These are phyloP conservation scores for Helogale parvula DNA, from an alignment of 2,113 vertebrate species.

Conservation along the genomic window DNA sequence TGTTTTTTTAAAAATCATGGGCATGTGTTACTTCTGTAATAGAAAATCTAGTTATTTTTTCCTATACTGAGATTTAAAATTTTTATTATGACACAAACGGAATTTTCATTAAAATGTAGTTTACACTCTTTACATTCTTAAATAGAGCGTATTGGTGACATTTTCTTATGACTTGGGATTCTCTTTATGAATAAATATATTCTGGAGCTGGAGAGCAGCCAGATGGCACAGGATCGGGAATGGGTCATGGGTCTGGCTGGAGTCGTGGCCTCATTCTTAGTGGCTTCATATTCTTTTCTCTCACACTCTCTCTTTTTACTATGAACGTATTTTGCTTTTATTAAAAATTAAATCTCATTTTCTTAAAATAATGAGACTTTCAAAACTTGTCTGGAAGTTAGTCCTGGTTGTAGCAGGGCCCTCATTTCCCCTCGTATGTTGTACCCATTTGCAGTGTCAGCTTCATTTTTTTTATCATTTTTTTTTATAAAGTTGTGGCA, in stretches of 20 bases:
- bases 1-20: background rate
- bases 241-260: background rate
- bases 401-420: background rate
- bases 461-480: background rate
- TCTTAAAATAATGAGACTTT: background rate
- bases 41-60: background rate
- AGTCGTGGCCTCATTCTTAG: background rate
- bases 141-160: background rate
- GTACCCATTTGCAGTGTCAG: background rate
- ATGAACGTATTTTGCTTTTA: background rate
- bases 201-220: background rate
- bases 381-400: background rate
- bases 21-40: background rate
- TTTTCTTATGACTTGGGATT: background rate
- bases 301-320: background rate
- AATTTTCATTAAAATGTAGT: background rate
- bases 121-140: background rate
- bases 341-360: background rate
- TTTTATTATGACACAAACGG: background rate
- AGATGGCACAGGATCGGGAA: background rate
- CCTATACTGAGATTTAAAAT: background rate
- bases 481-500: background rate
- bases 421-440: background rate
- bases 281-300: background rate
- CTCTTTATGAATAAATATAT: background rate